Evolutionary conservation across 2,113 vertebrate species (phyloP).

Genomic region (Indicator maculatus): DNA sequence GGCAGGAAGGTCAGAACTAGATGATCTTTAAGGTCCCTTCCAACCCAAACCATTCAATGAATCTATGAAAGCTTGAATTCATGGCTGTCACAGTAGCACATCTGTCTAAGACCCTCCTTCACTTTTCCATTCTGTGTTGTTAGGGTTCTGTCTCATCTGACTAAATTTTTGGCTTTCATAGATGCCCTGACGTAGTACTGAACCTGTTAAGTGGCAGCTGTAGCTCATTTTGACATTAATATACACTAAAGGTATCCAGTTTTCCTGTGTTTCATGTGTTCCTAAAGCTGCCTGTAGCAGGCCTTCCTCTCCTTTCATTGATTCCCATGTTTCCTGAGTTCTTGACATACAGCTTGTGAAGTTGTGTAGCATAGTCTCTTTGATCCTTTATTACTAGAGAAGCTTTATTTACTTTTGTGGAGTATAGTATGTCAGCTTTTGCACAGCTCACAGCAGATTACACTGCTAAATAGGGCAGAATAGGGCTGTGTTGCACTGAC

Average conservation of each 20-base stretch:
- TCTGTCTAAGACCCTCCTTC: background rate
- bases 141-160: background rate
- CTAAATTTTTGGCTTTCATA: background rate
- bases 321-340: background rate
- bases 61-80: background rate
- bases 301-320: background rate
- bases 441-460: background rate
- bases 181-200: background rate
- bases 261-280: background rate
- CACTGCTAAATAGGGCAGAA: background rate
- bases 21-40: too few species aligned
- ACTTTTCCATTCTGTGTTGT: background rate
- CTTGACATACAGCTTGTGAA: background rate
- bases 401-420: background rate
- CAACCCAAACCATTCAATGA: too few species aligned
- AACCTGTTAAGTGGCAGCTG: background rate
- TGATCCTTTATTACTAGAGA: background rate
- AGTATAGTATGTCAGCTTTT: background rate
- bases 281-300: background rate
- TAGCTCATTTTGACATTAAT: background rate
- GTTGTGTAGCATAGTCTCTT: background rate
- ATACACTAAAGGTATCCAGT: background rate
- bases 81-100: background rate
- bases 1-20: too few species aligned
- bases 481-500: background rate